These are phyloP conservation scores for Bolborhynchus lineola DNA, from an alignment of 2,113 vertebrate species.

Conservation along the genomic window DNA sequence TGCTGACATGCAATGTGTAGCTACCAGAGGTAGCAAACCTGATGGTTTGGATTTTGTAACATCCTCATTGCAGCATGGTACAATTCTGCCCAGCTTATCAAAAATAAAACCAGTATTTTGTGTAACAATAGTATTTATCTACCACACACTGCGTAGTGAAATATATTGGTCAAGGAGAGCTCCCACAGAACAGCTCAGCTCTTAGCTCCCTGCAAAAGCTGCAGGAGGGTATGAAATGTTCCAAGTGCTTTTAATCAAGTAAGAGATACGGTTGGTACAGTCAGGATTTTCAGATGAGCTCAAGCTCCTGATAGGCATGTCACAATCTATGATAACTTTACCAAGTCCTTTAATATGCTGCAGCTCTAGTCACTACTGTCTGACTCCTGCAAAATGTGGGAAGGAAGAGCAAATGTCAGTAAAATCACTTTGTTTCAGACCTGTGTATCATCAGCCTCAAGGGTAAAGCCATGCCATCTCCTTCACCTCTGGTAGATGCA, in stretches of 20 bases:
- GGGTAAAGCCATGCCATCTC: slow-evolving; percentile 47
- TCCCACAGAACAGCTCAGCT: slow-evolving; percentile 30
- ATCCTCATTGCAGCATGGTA: neutral
- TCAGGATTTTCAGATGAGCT: slow-evolving; percentile 66
- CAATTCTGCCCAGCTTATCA: neutral
- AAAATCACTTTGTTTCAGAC: slow-evolving; percentile 55
- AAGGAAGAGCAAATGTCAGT: slow-evolving; percentile 70
- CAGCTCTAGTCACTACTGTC: slow-evolving; percentile 36
- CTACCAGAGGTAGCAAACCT: neutral
- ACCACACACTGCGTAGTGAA: neutral
- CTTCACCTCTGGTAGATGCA: neutral
- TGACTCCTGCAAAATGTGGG: slow-evolving; percentile 66
- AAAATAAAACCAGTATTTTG: neutral
- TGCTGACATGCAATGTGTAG: neutral
- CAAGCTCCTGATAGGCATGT: slow-evolving; percentile 75
- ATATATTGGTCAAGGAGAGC: slow-evolving; percentile 30
- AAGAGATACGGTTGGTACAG: slow-evolving; percentile 60
- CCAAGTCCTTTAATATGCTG: slow-evolving; percentile 73
- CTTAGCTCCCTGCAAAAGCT: slow-evolving; percentile 49
- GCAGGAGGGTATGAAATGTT: slow-evolving; percentile 63
- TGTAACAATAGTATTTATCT: neutral
- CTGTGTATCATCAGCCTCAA: slow-evolving; percentile 56
- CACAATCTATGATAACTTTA: slow-evolving; percentile 73
- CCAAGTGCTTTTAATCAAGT: slow-evolving; percentile 73
- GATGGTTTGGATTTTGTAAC: neutral